Evolutionary conservation across 2,888 invertebrate genomes (phyloP).

Genomic region (Tetranychus piercei): DNA sequence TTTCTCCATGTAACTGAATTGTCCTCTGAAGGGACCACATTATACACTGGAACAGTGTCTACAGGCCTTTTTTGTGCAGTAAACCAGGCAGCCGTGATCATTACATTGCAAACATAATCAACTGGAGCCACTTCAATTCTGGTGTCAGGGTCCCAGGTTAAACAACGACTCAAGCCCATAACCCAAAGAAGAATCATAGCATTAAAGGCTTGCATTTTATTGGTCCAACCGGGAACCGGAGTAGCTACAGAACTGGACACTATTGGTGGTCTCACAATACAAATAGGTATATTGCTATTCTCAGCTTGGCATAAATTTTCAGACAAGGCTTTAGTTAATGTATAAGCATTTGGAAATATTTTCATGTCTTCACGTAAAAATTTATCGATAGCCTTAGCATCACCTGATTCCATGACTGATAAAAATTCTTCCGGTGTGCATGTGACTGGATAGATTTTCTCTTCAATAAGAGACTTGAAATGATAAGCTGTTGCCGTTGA

Average conservation of each 20-base stretch:
- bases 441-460: slow-evolving; percentile 47
- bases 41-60: not conserved
- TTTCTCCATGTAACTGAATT: slow-evolving; percentile 3
- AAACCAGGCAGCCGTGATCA: not conserved
- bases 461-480: slow-evolving; percentile 51
- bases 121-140: not conserved
- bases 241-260: not conserved
- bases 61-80: not conserved
- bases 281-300: not conserved
- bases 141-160: not conserved
- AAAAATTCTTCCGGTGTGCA: not conserved
- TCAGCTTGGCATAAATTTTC: not conserved
- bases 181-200: slow-evolving; percentile 4
- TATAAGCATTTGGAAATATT: not conserved
- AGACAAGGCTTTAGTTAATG: not conserved
- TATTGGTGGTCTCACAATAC: slow-evolving; percentile 6
- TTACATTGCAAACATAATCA: slow-evolving; percentile 9
- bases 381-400: not conserved
- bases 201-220: slow-evolving; percentile 7
- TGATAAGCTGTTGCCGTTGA: slow-evolving; percentile 75
- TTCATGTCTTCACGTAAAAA: not conserved
- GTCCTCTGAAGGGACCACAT: slow-evolving; percentile 2
- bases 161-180: not conserved
- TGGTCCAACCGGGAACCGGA: not conserved
- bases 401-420: not conserved